Percentiles rank a stretch among this genome's conserved stretches.
Conservation (phyloP, 2,888 invertebrate genomes). For the Schizaphis graminum region DNA sequence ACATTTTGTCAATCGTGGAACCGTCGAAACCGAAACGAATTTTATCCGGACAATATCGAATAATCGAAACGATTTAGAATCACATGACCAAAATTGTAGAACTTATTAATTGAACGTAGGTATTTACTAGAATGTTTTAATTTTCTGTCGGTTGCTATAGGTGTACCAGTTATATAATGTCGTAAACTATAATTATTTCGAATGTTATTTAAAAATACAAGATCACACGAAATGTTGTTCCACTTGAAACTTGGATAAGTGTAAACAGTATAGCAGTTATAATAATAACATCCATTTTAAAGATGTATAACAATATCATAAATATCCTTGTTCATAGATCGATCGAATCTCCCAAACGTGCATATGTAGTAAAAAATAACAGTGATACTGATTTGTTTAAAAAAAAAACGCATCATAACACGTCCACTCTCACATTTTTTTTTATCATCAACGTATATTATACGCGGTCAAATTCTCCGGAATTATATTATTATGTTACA, state of each 20-base stretch:
- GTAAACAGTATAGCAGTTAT: neutral
- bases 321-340: neutral
- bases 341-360: neutral
- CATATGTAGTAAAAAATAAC: neutral
- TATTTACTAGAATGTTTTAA: neutral
- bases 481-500: neutral
- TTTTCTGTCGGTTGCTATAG: neutral
- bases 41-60: neutral
- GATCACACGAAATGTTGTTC: too few species aligned
- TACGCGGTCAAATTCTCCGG: neutral
- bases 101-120: neutral
- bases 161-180: neutral
- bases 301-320: neutral
- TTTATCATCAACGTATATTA: neutral
- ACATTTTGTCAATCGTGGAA: neutral
- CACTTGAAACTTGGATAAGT: too few species aligned
- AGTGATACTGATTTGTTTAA: neutral
- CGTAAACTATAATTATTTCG: neutral
- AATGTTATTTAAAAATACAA: too few species aligned
- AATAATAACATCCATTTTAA: neutral
- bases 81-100: neutral
- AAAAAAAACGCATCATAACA: neutral
- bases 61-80: neutral
- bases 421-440: neutral
- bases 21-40: neutral